Conservation (phyloP, 2,113 vertebrate genomes). For the Bucco capensis region DNA sequence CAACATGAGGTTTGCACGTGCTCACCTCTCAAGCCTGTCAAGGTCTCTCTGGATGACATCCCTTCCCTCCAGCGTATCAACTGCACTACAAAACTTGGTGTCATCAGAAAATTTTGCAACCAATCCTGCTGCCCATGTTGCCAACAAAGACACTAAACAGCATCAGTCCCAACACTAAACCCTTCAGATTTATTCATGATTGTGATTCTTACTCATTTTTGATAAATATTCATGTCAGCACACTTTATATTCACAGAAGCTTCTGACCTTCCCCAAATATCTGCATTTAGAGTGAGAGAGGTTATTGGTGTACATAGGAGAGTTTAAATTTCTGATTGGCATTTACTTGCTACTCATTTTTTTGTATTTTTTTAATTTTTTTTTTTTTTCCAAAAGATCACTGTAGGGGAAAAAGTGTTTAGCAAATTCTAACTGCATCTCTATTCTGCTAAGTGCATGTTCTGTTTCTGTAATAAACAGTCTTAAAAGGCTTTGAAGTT, state of each 20-base stretch:
- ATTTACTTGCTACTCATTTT: neutral
- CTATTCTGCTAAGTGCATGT: neutral
- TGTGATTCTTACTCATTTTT: neutral
- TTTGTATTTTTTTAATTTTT: no score
- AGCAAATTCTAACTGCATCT: neutral
- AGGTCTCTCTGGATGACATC: neutral
- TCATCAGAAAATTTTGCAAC: neutral
- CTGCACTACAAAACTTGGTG: neutral
- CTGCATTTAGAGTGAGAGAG: neutral
- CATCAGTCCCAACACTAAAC: neutral
- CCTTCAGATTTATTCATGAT: neutral
- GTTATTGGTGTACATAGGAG: neutral
- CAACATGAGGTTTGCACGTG: neutral
- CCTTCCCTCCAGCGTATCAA: neutral
- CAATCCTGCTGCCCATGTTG: neutral
- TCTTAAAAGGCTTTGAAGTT: slow-evolving; percentile 18
- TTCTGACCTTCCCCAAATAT: neutral
- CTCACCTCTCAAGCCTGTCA: neutral
- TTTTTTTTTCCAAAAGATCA: neutral
- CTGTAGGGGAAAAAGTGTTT: neutral
- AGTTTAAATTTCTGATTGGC: neutral
- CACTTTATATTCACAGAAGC: neutral
- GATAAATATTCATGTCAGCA: neutral
- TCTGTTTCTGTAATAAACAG: neutral
- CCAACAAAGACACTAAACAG: neutral